Base-by-base conservation (phyloP, 2,888 invertebrate genomes). In the Agriopis aurantiaria region DNA sequence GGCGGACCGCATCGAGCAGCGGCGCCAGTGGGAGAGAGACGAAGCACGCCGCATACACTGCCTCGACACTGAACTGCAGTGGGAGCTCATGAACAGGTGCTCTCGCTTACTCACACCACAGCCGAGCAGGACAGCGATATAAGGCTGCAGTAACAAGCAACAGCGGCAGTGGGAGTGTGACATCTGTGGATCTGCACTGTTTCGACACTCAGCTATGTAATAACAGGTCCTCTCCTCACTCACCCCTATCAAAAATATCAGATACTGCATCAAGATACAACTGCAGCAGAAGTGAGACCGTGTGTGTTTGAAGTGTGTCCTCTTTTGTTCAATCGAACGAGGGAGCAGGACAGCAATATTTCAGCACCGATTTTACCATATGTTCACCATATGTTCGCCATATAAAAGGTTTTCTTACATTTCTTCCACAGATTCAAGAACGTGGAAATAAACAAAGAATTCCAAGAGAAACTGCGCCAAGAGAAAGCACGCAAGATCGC, bases 21-120 rank as follows among this genome's bases (percentile, higher is more conserved):
- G 88, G 23, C 75, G 82, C 64, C 74, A 87, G 75, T 87, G 80
- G 81, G 85, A 90, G 77, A 79, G 74, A 12, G 89, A 91, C 11
- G 89, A 94, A 77, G 82, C 74, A 63, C 82, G 77, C 63, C 79
- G 88, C 0, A 69, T 85, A 69, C 87, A 85, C 68, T 85, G 91
- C 57, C 78, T 87, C 69, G 78, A 89, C 72, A 95, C 95, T 74
- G 78, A 86, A 76, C 83, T 88, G 49, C 94, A 94, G 80, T 96
- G 95, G 95, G 94, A 95, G 70, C 87, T 95, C 78, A 86, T 95
- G 84, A 95, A 95, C 81, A 90, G 92, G 93, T 90, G 23, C 40
- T 60, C n/a, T 46, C 23, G 9, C 23, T 57, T 9, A 23, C 33
- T 17, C 43, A n/a, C 10, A 52, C 23, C 51, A 17, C 9, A 33